These are phyloP conservation scores for Cyclargus thomasi DNA, from an alignment of 1,140 invertebrate species.

Conservation along the genomic window DNA sequence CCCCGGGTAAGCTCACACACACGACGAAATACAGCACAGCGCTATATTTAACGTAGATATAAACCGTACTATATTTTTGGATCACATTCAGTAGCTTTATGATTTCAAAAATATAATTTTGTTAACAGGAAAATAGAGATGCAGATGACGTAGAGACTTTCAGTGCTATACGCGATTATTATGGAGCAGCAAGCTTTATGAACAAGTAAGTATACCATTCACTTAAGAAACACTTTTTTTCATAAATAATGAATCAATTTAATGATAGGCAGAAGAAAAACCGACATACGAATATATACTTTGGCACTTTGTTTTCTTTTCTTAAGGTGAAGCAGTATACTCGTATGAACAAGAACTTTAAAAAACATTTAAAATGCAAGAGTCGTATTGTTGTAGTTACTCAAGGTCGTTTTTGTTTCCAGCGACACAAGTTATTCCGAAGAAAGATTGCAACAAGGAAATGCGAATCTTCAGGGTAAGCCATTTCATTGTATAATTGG, in stretches of 20 bases:
- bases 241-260: no score
- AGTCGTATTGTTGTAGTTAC: background rate
- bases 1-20: no score
- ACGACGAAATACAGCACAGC: no score
- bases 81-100: background rate
- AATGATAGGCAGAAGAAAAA: no score
- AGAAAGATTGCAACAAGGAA: slow-evolving; percentile 56
- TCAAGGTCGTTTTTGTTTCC: slow-evolving; percentile 24
- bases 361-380: background rate
- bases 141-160: slow-evolving; percentile 29
- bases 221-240: no score
- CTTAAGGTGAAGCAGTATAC: no score
- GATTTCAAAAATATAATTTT: slow-evolving; percentile 5
- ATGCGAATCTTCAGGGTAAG: slow-evolving; percentile 62
- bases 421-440: slow-evolving; percentile 43
- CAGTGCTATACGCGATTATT: slow-evolving; percentile 45
- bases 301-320: no score
- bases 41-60: no score
- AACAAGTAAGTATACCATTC: slow-evolving; percentile 46
- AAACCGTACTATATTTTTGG: no score
- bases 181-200: slow-evolving; percentile 57
- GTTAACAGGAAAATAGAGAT: slow-evolving; percentile 39
- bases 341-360: background rate
- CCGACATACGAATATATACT: no score
- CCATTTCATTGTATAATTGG: slow-evolving; percentile 2